Conservation (phyloP, 2,113 vertebrate species). For the Chionis minor region DNA sequence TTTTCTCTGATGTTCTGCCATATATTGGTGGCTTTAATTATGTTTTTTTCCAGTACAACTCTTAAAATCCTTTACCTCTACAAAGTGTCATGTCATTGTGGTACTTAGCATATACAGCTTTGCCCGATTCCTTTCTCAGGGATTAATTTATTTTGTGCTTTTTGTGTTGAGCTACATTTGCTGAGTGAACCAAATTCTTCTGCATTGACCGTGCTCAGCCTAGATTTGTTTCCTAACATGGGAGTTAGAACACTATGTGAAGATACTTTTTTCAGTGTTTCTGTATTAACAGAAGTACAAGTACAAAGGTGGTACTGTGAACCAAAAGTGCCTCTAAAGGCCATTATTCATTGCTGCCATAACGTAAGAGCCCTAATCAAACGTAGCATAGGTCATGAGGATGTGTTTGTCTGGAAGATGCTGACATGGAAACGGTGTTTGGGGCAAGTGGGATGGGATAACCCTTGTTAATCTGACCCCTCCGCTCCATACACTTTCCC, state of each 20-base stretch:
- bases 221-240: neutral
- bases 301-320: neutral
- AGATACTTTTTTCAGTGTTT: neutral
- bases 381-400: neutral
- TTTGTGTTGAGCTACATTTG: neutral
- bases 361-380: neutral
- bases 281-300: neutral
- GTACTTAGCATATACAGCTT: neutral
- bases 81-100: neutral
- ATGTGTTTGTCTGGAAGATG: neutral
- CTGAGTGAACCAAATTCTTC: constrained; percentile 8
- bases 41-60: neutral
- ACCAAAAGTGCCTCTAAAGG: neutral
- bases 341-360: accelerated
- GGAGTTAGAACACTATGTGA: neutral
- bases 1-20: neutral
- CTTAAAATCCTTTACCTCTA: neutral
- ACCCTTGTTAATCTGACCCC: neutral
- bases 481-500: neutral
- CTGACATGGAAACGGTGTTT: neutral
- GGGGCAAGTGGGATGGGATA: neutral
- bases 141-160: neutral
- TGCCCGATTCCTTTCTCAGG: neutral
- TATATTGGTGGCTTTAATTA: neutral
- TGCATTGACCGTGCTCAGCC: neutral